Evolutionary conservation across 2,888 invertebrate species (phyloP).

Genomic region (Pecten maximus): DNA sequence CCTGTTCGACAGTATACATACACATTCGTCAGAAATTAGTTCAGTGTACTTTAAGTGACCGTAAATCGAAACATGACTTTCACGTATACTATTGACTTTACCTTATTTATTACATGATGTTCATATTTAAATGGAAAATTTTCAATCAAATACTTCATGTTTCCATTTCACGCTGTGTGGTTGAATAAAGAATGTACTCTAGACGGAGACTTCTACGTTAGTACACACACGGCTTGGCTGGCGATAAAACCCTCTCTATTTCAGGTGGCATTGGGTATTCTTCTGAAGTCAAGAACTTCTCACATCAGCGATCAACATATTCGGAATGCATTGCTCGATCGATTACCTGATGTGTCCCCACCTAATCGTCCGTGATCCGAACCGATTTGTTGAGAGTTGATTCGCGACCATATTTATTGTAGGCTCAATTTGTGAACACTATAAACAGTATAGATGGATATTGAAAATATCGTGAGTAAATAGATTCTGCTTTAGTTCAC

Average conservation of each 20-base stretch:
- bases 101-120: slow-evolving; percentile 6
- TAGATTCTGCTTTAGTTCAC: not conserved
- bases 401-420: slow-evolving; percentile 20
- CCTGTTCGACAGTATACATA: not conserved
- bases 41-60: slow-evolving; percentile 5
- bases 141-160: not conserved
- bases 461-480: not conserved
- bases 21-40: not conserved
- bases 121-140: not conserved
- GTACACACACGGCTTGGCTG: not conserved
- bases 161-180: not conserved
- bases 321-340: slow-evolving; percentile 4
- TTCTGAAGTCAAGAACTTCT: not conserved
- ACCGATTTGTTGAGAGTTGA: not conserved
- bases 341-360: not conserved
- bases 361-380: not conserved
- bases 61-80: not conserved
- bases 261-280: not conserved
- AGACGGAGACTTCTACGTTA: not conserved
- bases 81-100: not conserved
- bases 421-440: slow-evolving; percentile 30
- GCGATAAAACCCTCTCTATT: slow-evolving; percentile 7
- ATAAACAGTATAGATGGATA: slow-evolving; percentile 30
- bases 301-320: not conserved
- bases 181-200: not conserved